phyloP scores from a whole-genome alignment of 2,113 vertebrate species.

The Ranitomeya imitator region DNA sequence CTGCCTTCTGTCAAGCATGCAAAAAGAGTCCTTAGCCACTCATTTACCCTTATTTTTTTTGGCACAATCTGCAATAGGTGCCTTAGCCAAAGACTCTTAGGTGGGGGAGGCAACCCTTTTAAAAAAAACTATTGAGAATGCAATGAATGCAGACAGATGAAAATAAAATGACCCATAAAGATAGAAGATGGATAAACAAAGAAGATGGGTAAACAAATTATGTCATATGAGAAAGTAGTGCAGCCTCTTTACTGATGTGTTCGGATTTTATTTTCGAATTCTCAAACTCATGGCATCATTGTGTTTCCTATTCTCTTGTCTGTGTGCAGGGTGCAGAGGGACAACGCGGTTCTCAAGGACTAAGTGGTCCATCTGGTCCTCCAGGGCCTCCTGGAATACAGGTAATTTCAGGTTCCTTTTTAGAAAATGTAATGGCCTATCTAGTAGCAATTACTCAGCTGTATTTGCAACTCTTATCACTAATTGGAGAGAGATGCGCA shows the following conservation, averaged over 20 bases:
- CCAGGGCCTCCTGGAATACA: constrained; percentile 81
- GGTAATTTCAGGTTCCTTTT: constrained; percentile 63
- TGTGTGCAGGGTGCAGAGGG: constrained; percentile 84
- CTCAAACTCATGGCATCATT: not conserved
- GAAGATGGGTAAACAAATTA: not conserved
- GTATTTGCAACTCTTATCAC: too few species aligned
- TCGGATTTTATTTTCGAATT: not conserved
- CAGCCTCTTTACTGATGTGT: not conserved
- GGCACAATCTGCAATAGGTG: too few species aligned
- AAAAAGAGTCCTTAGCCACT: too few species aligned
- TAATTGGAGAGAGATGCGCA: too few species aligned
- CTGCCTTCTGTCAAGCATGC: too few species aligned
- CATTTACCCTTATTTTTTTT: too few species aligned
- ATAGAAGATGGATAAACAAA: not conserved
- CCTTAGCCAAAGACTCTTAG: too few species aligned
- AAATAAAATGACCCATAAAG: not conserved
- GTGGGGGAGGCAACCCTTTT: too few species aligned
- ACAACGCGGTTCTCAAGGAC: constrained; percentile 77
- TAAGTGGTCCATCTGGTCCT: constrained; percentile 78
- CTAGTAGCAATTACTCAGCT: too few species aligned
- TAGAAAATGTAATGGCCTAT: not conserved
- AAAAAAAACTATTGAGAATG: too few species aligned
- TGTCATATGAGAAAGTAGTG: not conserved
- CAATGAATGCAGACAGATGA: too few species aligned
- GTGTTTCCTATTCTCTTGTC: not conserved